A percentile compares a stretch with the other conserved stretches of the same genome.
These are phyloP conservation scores for Axis porcinus DNA, from an alignment of 2,113 vertebrate species.

Conservation along the genomic window DNA sequence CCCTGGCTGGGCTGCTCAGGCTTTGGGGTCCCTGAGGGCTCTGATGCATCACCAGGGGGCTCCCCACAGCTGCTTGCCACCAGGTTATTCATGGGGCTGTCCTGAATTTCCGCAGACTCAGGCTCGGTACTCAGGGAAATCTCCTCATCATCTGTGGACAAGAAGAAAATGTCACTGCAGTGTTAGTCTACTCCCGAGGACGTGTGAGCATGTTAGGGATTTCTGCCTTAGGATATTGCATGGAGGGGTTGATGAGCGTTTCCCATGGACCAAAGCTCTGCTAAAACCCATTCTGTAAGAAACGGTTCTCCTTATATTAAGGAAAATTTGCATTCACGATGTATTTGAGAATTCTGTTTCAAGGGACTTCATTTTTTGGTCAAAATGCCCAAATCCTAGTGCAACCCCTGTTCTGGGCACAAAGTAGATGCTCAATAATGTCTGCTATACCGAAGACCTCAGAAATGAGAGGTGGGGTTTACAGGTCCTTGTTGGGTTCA, in stretches of 20 bases:
- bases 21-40: conserved; percentile 78
- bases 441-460: not conserved
- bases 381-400: not conserved
- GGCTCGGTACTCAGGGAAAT: conserved; percentile 87
- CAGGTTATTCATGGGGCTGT: conserved; percentile 73
- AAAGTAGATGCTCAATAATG: not conserved
- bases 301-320: not conserved
- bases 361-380: not conserved
- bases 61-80: conserved; percentile 71
- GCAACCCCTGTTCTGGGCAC: not conserved
- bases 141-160: conserved; percentile 93
- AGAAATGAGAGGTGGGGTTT: not conserved
- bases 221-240: not conserved
- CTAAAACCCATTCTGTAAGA: not conserved
- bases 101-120: conserved; percentile 78
- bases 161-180: conserved; percentile 51
- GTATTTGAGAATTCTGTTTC: not conserved
- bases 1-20: conserved; percentile 80
- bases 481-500: not conserved
- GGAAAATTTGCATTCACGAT: not conserved
- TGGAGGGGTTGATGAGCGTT: not conserved
- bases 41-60: conserved; percentile 74
- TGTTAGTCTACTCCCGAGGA: too few species aligned
- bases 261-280: not conserved
- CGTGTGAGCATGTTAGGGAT: not conserved